Percentiles rank a stretch among this genome's conserved stretches.
phyloP scores from a whole-genome alignment of 1,140 invertebrate species.

The Polypedilum pembai region DNA sequence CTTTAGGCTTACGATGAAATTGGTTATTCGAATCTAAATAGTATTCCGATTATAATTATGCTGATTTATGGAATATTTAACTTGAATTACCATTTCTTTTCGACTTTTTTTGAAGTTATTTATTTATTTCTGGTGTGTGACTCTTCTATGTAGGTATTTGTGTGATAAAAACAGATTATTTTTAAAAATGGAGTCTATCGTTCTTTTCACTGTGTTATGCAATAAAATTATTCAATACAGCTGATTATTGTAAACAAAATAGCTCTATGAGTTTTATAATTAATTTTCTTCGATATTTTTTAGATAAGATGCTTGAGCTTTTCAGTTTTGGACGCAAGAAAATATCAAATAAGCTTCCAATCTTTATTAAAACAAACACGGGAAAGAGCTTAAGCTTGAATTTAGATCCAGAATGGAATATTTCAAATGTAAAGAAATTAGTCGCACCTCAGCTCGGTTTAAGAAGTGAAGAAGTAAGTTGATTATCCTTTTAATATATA shows the following conservation, averaged over 20 bases:
- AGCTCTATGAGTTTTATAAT: slow-evolving; percentile 56
- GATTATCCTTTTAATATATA: background rate
- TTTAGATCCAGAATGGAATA: slow-evolving; percentile 67
- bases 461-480: slow-evolving; percentile 54
- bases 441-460: slow-evolving; percentile 62
- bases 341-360: slow-evolving; percentile 55
- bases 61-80: slow-evolving; percentile 1
- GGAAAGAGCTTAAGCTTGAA: slow-evolving; percentile 59
- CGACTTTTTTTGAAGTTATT: background rate
- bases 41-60: background rate
- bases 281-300: slow-evolving; percentile 47
- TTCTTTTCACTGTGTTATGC: too few species aligned
- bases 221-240: too few species aligned
- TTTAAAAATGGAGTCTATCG: background rate
- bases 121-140: background rate
- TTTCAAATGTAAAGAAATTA: slow-evolving; percentile 64
- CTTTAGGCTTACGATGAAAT: background rate
- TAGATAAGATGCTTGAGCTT: slow-evolving; percentile 55
- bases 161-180: background rate
- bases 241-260: too few species aligned
- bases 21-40: background rate
- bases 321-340: slow-evolving; percentile 54
- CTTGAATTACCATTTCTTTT: background rate
- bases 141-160: background rate
- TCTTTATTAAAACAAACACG: slow-evolving; percentile 64